These are phyloP conservation scores for Molothrus aeneus DNA, from an alignment of 2,797 vertebrate genomes.

Conservation along the genomic window DNA sequence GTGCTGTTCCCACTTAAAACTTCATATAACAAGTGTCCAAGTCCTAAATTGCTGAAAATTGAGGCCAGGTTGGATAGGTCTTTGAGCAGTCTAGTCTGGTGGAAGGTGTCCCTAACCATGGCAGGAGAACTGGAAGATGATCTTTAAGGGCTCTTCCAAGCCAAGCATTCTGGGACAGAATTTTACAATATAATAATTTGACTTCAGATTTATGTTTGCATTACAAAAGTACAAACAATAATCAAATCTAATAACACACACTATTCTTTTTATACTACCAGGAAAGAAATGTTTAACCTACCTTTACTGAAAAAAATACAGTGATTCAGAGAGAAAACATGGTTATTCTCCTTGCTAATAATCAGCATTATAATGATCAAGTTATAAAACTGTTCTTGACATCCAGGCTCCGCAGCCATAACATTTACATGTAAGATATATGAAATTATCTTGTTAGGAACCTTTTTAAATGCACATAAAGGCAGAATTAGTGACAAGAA, in stretches of 20 bases:
- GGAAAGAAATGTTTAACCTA: background rate
- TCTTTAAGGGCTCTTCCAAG: background rate
- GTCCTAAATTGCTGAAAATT: background rate
- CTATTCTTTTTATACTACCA: background rate
- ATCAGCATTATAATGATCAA: background rate
- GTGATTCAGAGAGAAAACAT: background rate
- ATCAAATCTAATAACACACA: background rate
- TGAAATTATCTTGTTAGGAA: background rate
- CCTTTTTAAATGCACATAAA: background rate
- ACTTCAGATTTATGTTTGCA: background rate
- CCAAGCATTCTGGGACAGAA: background rate
- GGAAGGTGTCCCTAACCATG: background rate
- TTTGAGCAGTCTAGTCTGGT: background rate
- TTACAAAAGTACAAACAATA: background rate
- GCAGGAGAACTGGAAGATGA: background rate
- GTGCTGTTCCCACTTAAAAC: background rate
- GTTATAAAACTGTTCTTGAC: background rate
- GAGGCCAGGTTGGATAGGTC: background rate
- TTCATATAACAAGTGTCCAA: background rate
- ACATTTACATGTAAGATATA: background rate
- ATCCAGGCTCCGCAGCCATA: background rate
- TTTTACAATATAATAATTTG: background rate
- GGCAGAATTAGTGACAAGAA: background rate
- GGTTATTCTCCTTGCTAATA: background rate
- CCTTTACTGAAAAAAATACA: background rate